phyloP scores from a whole-genome alignment of 2,113 vertebrate genomes.

The Centropus bengalensis region DNA sequence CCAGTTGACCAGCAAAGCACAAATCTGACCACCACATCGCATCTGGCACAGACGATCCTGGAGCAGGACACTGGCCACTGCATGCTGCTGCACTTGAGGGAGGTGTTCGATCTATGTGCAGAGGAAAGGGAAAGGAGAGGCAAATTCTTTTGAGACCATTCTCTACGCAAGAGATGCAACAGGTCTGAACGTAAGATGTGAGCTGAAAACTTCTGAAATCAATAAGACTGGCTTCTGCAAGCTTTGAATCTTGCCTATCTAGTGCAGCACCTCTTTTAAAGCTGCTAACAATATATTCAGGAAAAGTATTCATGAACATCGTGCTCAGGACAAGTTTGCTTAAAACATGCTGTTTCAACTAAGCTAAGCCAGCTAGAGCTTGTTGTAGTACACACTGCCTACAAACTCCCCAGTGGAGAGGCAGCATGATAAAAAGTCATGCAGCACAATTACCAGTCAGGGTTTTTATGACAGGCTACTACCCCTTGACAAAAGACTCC shows the following conservation, averaged over 20 bases:
- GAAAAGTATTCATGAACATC: background rate
- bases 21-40: background rate
- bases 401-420: background rate
- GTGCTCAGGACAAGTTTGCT: background rate
- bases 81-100: background rate
- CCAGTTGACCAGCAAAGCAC: background rate
- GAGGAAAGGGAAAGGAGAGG: background rate
- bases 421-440: background rate
- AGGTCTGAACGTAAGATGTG: background rate
- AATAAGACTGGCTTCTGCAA: background rate
- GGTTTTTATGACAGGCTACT: background rate
- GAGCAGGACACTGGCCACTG: background rate
- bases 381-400: background rate
- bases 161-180: background rate
- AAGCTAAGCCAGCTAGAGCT: background rate
- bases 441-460: background rate
- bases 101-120: background rate
- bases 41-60: background rate
- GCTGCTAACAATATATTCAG: background rate
- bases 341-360: background rate
- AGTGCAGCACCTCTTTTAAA: background rate
- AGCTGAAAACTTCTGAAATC: background rate
- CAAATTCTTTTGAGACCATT: background rate
- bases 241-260: background rate
- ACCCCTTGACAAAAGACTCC: background rate